Conservation (phyloP, 2,888 invertebrate genomes). For the Chymomyza procnemis region DNA sequence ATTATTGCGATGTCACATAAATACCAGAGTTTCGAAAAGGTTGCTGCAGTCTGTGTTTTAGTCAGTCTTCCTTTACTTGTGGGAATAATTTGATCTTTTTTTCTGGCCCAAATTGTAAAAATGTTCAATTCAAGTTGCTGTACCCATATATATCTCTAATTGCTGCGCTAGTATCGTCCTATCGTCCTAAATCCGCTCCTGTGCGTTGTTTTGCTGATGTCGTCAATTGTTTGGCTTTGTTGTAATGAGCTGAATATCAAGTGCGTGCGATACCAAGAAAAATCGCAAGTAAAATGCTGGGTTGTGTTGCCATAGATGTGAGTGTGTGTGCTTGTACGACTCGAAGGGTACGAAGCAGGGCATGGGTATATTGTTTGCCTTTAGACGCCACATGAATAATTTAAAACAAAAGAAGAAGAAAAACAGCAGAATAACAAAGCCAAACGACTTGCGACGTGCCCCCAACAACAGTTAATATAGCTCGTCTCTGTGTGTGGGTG, state of each 20-base stretch:
- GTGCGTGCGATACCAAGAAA: slow-evolving; percentile 41
- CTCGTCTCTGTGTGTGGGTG: slow-evolving; percentile 11
- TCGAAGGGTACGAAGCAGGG: neutral
- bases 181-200: neutral
- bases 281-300: neutral
- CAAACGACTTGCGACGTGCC: slow-evolving; percentile 47
- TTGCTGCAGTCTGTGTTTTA: too few species aligned
- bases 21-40: too few species aligned
- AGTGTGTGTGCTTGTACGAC: neutral
- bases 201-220: slow-evolving; percentile 34
- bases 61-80: too few species aligned
- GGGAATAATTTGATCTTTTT: too few species aligned
- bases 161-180: too few species aligned
- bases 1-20: too few species aligned
- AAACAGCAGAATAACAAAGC: neutral
- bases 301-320: neutral
- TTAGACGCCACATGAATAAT: slow-evolving; percentile 57
- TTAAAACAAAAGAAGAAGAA: slow-evolving; percentile 42
- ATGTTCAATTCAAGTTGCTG: too few species aligned
- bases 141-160: too few species aligned
- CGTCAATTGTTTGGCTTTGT: slow-evolving; percentile 54
- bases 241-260: slow-evolving; percentile 72
- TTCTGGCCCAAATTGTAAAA: too few species aligned
- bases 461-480: slow-evolving; percentile 28
- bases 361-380: slow-evolving; percentile 50